phyloP scores from a whole-genome alignment of 2,797 vertebrate species.

The Taenioides sp. region DNA sequence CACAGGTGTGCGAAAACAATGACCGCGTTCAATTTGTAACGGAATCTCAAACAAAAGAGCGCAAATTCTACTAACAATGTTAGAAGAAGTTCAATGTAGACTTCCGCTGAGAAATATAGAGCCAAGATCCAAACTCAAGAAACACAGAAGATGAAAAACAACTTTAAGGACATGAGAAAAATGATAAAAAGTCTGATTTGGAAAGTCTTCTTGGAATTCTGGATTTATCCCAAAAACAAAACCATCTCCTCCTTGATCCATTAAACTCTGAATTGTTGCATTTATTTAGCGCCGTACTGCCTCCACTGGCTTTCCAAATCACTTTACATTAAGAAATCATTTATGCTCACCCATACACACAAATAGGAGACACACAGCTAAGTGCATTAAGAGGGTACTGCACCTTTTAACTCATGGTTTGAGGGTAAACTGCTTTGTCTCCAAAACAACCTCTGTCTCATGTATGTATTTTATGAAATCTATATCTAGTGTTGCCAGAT shows the following conservation, averaged over 20 bases:
- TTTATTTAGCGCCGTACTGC: background rate
- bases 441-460: background rate
- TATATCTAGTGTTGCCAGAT: background rate
- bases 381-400: background rate
- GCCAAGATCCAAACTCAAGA: background rate
- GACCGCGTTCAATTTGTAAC: conserved; percentile 4
- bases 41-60: background rate
- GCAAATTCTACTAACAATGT: background rate
- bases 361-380: background rate
- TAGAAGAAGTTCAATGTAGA: background rate
- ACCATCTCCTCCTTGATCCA: background rate
- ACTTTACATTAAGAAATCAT: background rate
- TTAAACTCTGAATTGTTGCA: background rate
- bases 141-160: too few species aligned
- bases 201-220: background rate
- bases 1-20: conserved; percentile 18
- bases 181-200: background rate
- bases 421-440: too few species aligned
- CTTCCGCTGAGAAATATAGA: background rate
- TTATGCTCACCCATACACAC: background rate
- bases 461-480: too few species aligned
- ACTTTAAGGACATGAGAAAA: background rate
- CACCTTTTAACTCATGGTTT: background rate
- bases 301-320: background rate
- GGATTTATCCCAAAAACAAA: background rate